phyloP scores from a whole-genome alignment of 30 jellyfish, hydroid and myxozoan genomes.

The Mastigias papua region DNA sequence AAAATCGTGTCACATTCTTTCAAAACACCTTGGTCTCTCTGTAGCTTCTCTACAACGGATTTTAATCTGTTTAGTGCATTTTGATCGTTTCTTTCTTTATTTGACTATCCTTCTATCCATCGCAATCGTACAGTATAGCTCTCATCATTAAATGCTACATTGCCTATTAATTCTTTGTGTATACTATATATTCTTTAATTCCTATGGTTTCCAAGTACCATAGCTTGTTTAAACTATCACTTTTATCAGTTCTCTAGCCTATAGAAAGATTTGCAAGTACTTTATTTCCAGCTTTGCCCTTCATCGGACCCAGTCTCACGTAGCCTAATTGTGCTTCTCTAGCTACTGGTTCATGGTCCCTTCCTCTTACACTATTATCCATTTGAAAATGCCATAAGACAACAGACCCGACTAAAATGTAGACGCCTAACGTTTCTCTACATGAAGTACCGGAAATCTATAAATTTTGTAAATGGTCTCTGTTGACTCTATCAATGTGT shows the following conservation, averaged over 20 bases:
- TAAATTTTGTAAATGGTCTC: no score
- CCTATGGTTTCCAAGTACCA: constrained; percentile 65
- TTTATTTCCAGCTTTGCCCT: background rate
- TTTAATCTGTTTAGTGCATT: constrained; percentile 41
- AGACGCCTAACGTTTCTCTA: no score
- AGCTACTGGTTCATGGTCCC: constrained; percentile 60
- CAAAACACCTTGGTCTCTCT: constrained; percentile 23
- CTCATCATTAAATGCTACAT: constrained; percentile 9
- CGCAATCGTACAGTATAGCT: constrained; percentile 47
- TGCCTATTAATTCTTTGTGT: constrained; percentile 15
- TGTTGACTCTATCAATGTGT: no score
- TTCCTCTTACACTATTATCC: no score
- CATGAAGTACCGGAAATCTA: no score
- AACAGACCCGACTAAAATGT: no score
- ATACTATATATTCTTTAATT: constrained; percentile 26
- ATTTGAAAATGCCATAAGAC: no score
- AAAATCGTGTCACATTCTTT: constrained; percentile 28
- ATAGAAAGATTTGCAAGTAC: constrained; percentile 27
- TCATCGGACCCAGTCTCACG: constrained; percentile 43
- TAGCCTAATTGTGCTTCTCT: constrained; percentile 24
- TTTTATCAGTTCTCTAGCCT: background rate
- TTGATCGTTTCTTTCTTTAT: constrained; percentile 14
- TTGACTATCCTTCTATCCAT: constrained; percentile 64
- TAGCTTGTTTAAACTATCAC: constrained; percentile 21
- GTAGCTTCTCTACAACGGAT: constrained; percentile 26